phyloP scores from a whole-genome alignment of 1,140 invertebrate genomes.

The Zaprionus lachaisei region DNA sequence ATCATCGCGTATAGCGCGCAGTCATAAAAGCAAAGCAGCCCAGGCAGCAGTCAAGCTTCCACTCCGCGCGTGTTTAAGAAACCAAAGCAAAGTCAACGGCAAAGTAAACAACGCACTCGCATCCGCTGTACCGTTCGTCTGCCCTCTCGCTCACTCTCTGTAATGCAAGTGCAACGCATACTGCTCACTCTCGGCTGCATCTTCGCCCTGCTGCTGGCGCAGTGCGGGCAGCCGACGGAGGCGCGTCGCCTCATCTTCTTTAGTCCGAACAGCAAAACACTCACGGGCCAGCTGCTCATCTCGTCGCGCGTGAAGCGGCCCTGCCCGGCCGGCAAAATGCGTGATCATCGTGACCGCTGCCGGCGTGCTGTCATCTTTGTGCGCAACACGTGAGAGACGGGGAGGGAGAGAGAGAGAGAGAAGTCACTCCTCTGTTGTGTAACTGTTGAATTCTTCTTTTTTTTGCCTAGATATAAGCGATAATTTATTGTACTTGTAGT shows the following conservation, averaged over 20 bases:
- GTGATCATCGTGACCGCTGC: constrained; percentile 78
- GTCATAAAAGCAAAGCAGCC: constrained; percentile 56
- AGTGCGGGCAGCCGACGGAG: constrained; percentile 34
- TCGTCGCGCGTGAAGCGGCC: constrained; percentile 54
- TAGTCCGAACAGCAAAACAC: constrained; percentile 46
- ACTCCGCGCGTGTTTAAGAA: constrained; percentile 18
- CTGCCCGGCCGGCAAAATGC: constrained; percentile 72
- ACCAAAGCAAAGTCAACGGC: background rate
- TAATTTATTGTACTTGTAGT: constrained; percentile 7
- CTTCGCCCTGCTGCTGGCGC: constrained; percentile 43
- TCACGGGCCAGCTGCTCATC: constrained; percentile 66
- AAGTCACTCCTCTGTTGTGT: background rate
- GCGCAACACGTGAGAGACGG: constrained; percentile 50
- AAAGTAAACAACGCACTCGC: constrained; percentile 1
- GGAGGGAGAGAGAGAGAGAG: background rate
- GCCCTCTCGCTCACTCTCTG: background rate
- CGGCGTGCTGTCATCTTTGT: constrained; percentile 70
- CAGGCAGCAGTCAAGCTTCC: background rate
- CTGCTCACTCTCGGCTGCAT: constrained; percentile 34
- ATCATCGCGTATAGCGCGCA: constrained; percentile 39
- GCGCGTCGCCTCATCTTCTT: constrained; percentile 67
- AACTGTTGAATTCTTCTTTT: background rate
- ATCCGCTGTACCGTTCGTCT: background rate
- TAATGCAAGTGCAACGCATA: constrained; percentile 56
- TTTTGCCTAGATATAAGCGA: constrained; percentile 5